Evolutionary conservation across 1,140 invertebrate species (phyloP).

Genomic region (Drosophila suzukii): DNA sequence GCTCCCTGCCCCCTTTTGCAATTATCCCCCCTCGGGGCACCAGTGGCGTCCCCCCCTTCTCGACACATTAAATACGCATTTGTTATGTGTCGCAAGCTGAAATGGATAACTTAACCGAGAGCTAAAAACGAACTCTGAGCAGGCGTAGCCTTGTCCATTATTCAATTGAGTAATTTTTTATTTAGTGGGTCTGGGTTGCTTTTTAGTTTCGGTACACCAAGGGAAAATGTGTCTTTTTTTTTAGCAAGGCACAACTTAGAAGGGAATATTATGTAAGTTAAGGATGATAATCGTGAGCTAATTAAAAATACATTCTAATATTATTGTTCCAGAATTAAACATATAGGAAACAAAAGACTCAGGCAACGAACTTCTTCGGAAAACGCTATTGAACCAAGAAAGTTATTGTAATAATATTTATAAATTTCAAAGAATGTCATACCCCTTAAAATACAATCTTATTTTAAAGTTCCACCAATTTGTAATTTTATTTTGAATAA

Average conservation of each 20-base stretch:
- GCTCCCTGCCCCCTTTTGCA: constrained; percentile 16
- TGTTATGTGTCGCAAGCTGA: constrained; percentile 74
- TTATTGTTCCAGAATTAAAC: too few relatives aligned
- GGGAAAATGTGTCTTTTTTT: background rate
- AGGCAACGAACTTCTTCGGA: background rate
- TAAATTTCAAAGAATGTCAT: too few relatives aligned
- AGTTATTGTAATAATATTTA: background rate
- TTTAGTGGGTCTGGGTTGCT: constrained; percentile 17
- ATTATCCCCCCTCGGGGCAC: constrained; percentile 16
- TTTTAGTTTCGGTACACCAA: constrained; percentile 26
- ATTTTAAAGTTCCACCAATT: too few relatives aligned
- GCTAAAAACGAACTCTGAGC: constrained; percentile 27
- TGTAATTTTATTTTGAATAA: too few relatives aligned
- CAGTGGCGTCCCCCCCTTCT: constrained; percentile 22
- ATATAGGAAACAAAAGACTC: background rate
- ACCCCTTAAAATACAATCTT: too few relatives aligned
- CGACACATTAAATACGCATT: constrained; percentile 81
- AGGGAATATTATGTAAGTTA: too few relatives aligned
- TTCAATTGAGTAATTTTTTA: constrained; percentile 64
- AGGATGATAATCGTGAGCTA: too few relatives aligned
- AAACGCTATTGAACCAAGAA: background rate
- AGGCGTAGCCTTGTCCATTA: constrained; percentile 61
- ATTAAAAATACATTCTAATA: too few relatives aligned
- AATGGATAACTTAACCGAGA: constrained; percentile 44
- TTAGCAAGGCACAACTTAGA: too few relatives aligned